Evolutionary conservation across 2,888 invertebrate species (phyloP).

Genomic region (Lasioglossum leucozonium): DNA sequence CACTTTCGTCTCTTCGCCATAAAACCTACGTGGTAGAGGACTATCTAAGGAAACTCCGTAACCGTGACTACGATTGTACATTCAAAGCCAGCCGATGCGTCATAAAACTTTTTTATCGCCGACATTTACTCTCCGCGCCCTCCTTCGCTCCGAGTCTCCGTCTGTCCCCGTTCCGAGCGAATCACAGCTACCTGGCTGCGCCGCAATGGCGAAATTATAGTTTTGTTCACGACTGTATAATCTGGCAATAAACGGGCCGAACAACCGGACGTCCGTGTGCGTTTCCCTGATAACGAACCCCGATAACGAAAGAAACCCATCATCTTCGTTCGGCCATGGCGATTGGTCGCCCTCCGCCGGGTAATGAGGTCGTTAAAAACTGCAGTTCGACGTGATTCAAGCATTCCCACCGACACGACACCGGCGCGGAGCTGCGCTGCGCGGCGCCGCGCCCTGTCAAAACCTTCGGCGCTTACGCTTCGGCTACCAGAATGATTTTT

Average conservation of each 20-base stretch:
- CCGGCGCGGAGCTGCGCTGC: too few species aligned
- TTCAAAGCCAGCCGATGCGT: conserved; percentile 43
- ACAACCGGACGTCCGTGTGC: conserved; percentile 60
- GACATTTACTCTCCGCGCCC: conserved; percentile 53
- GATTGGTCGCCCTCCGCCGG: background rate
- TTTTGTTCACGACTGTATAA: conserved; percentile 69
- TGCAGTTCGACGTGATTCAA: background rate
- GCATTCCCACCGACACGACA: background rate
- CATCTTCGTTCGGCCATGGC: conserved; percentile 28
- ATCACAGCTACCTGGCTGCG: conserved; percentile 27
- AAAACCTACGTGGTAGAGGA: background rate
- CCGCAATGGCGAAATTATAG: conserved; percentile 66
- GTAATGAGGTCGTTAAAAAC: conserved; percentile 46
- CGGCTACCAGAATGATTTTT: background rate
- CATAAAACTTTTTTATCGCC: conserved; percentile 63
- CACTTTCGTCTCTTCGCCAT: background rate
- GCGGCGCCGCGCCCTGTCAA: too few species aligned
- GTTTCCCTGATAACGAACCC: conserved; percentile 47
- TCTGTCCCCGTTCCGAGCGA: background rate
- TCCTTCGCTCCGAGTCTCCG: background rate
- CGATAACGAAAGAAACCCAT: conserved; percentile 28
- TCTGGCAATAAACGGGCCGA: conserved; percentile 66
- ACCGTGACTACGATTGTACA: conserved; percentile 43
- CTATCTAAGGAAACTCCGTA: conserved; percentile 16
- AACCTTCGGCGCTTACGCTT: background rate